Conservation (phyloP, 2,113 vertebrate species). For the Camelus bactrianus region DNA sequence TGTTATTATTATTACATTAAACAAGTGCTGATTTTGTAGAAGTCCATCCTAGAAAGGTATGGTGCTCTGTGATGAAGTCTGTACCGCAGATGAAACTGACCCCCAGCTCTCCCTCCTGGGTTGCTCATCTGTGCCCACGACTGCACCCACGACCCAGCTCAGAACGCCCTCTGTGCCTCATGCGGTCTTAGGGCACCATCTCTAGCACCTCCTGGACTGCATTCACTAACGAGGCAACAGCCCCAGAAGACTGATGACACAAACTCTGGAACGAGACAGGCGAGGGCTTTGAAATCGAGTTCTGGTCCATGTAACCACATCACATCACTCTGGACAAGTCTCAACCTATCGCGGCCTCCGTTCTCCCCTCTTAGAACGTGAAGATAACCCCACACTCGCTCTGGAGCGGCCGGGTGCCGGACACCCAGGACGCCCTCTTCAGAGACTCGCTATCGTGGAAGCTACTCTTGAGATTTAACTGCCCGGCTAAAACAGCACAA, state of each 20-base stretch:
- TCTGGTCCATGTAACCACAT: neutral
- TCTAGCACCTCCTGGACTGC: neutral
- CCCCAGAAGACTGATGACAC: neutral
- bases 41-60: neutral
- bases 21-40: neutral
- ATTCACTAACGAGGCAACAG: neutral
- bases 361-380: neutral
- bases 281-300: neutral
- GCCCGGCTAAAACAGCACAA: neutral
- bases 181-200: neutral
- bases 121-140: neutral
- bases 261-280: neutral
- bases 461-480: neutral
- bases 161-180: neutral
- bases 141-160: neutral
- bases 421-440: neutral
- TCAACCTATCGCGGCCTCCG: neutral
- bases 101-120: neutral
- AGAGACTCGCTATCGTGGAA: neutral
- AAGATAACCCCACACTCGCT: neutral
- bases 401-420: neutral
- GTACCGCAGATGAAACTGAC: neutral
- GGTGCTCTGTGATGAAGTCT: neutral
- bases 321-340: neutral
- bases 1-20: neutral